These are phyloP conservation scores for Camponotus fellah DNA, from an alignment of 2,888 invertebrate genomes.

Conservation along the genomic window DNA sequence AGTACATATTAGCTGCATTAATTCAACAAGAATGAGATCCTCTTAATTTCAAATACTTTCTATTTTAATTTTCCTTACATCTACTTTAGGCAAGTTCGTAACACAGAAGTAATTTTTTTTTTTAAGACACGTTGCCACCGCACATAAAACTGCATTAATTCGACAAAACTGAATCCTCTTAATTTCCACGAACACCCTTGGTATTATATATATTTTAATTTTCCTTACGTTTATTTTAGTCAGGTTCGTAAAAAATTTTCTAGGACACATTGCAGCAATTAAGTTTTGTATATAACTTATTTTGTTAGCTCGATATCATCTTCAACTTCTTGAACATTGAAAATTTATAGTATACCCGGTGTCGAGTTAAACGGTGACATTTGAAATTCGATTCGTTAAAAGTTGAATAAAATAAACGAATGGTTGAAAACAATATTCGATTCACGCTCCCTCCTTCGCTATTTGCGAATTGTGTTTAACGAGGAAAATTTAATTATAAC, in stretches of 20 bases:
- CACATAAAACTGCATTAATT: too few relatives aligned
- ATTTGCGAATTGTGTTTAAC: slow-evolving; percentile 46
- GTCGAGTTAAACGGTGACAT: slow-evolving; percentile 10
- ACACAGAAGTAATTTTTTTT: background rate
- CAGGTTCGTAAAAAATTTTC: too few relatives aligned
- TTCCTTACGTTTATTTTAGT: too few relatives aligned
- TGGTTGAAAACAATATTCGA: slow-evolving; percentile 47
- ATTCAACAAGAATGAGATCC: too few relatives aligned
- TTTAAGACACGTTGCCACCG: too few relatives aligned
- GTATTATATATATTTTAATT: background rate
- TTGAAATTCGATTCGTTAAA: slow-evolving; percentile 39
- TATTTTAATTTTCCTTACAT: too few relatives aligned
- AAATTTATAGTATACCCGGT: background rate
- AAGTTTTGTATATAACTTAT: background rate
- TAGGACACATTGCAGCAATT: background rate
- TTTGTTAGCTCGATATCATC: background rate
- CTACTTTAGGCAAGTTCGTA: background rate
- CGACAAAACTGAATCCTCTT: too few relatives aligned
- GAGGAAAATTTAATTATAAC: slow-evolving; percentile 66
- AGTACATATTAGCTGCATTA: too few relatives aligned
- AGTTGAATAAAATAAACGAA: slow-evolving; percentile 42
- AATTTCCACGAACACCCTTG: too few relatives aligned
- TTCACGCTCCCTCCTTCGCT: slow-evolving; percentile 21
- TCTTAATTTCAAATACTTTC: too few relatives aligned
- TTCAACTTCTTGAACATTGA: background rate